Conservation (phyloP, 2,113 vertebrate genomes). For the Brienomyrus longianalis region DNA sequence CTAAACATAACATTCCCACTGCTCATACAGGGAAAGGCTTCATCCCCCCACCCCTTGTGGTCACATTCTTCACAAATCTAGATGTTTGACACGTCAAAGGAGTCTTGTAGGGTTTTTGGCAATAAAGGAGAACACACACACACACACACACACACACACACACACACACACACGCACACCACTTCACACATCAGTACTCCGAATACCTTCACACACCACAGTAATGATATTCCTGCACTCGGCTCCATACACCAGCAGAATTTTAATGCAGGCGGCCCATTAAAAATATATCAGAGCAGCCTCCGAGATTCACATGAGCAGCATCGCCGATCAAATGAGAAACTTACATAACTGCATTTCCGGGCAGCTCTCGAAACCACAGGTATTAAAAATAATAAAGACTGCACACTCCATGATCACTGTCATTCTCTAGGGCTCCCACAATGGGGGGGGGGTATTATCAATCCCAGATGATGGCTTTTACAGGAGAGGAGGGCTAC, state of each 20-base stretch:
- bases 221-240: neutral
- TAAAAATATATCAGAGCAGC: constrained; percentile 10
- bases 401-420: neutral
- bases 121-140: neutral
- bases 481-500: neutral
- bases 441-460: neutral
- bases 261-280: constrained; percentile 8
- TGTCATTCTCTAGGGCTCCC: neutral
- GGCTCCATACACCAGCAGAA: neutral
- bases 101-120: neutral
- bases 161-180: rapidly evolving
- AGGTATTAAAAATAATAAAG: neutral
- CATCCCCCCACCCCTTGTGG: neutral
- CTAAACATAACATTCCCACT: neutral
- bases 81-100: neutral
- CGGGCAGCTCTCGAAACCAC: neutral
- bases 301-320: neutral
- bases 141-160: neutral
- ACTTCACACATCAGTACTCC: neutral
- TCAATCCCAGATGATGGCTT: neutral
- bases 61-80: neutral
- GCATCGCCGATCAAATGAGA: neutral
- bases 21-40: neutral
- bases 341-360: neutral
- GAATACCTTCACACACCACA: neutral